Evolutionary conservation across 2,797 vertebrate genomes (phyloP).

Genomic region (Sebastes dallii): DNA sequence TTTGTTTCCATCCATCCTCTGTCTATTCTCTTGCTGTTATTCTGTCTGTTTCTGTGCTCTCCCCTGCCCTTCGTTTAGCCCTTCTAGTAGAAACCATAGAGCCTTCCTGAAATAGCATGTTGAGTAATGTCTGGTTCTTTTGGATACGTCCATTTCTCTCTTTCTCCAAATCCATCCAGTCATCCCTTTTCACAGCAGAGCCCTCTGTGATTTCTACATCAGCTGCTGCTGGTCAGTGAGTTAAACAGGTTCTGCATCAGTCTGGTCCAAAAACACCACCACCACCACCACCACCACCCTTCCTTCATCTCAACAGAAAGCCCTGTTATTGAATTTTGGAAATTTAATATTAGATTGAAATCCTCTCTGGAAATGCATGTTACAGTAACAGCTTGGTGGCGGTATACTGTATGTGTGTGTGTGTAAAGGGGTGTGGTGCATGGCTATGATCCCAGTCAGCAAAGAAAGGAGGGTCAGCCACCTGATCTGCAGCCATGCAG

Average conservation of each 20-base stretch:
- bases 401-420: constrained; percentile 4
- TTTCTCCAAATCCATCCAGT: constrained; percentile 44
- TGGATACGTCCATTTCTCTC: constrained; percentile 55
- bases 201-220: constrained; percentile 48
- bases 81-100: constrained; percentile 50
- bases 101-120: constrained; percentile 74
- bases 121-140: constrained; percentile 82
- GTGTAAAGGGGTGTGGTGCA: constrained; percentile 23
- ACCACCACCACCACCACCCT: neutral
- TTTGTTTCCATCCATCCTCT: neutral
- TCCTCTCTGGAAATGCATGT: constrained; percentile 11
- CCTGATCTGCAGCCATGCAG: constrained; percentile 49
- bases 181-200: constrained; percentile 44
- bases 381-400: constrained; percentile 1
- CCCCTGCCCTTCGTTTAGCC: constrained; percentile 39
- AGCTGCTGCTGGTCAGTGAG: constrained; percentile 38
- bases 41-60: constrained; percentile 64
- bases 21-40: neutral
- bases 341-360: constrained; percentile 36
- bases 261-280: constrained; percentile 12
- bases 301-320: constrained; percentile 1
- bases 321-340: constrained; percentile 43
- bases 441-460: constrained; percentile 47
- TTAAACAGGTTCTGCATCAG: constrained; percentile 49
- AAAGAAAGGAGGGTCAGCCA: constrained; percentile 58